Base-by-base conservation (phyloP, 2,113 vertebrate genomes). In the Strix uralensis region DNA sequence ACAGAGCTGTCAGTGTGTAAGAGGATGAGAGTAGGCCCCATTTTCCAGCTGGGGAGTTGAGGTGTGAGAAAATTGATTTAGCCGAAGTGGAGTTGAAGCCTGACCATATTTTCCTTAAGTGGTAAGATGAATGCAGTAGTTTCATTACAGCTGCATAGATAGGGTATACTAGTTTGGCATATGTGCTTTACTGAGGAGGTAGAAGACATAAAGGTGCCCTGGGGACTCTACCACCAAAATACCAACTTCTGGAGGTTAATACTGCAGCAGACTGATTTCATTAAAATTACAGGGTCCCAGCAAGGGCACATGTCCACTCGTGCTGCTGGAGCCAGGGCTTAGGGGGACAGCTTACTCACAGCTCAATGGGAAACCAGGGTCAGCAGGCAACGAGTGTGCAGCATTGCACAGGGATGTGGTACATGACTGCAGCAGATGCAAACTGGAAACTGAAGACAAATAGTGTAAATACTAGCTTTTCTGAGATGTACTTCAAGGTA, bases 301-400 rank as follows among this genome's bases (percentile, higher is more conserved):
- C 1, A 2, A 81, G 20, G 15, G 5, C 38, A 30, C 5, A 0
- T 27, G n/a, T 63, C 66, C 59, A 15, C 25, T 66, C 1, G 1
- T n/a, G 72, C 36, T 83, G 30, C 58, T 77, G 71, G 38, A 81
- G 25, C 21, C 40, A n/a, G 26, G 20, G 22, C 9, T 30, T 0
- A 0, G 6, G 17, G 49, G 38, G 7, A 30, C n/a, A 86, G 47
- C 46, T 88, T 69, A 83, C 30, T 62, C 52, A 52, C 34, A 69
- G 49, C 30, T 88, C 79, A n/a, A 12, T 3, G 2, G 47, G 85
- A 93, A 62, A 88, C 36, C 19, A 36, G n/a, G 19, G 23, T 83
- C 47, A 79, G 57, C 2, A 2, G 49, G 29, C 51, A 86, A 78
- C 3, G 18, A 88, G 44, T 30, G 40, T 40, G 40, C 44, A 95